These are phyloP conservation scores for Ammodytes dubius DNA, from an alignment of 2,113 vertebrate species.

Conservation along the genomic window DNA sequence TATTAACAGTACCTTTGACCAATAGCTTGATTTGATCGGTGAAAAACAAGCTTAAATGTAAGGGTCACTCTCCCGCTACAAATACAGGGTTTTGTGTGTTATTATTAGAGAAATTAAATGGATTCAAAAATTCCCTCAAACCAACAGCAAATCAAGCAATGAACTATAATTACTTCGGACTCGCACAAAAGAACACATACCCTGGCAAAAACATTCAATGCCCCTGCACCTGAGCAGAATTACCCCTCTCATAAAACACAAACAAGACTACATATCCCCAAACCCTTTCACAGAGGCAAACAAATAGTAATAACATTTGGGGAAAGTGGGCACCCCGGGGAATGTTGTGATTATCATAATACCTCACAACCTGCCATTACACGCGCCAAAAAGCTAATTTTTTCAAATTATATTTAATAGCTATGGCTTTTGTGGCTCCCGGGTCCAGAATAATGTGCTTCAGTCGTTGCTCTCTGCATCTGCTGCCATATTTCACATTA, in stretches of 20 bases:
- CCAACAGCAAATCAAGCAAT: conserved; percentile 38
- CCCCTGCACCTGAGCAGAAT: conserved; percentile 56
- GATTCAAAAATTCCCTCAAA: conserved; percentile 39
- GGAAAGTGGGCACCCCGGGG: conserved; percentile 60
- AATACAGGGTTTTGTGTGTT: neutral
- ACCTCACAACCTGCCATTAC: conserved; percentile 71
- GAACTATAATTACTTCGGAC: conserved; percentile 61
- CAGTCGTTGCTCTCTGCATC: conserved; percentile 70
- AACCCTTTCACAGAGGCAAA: conserved; percentile 57
- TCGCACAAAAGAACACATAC: conserved; percentile 39
- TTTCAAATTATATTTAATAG: conserved; percentile 80
- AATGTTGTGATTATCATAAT: conserved; percentile 76
- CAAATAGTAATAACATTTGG: conserved; percentile 69
- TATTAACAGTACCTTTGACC: neutral
- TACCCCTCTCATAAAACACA: conserved; percentile 53
- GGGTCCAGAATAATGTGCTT: conserved; percentile 73
- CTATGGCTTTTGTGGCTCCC: conserved; percentile 60
- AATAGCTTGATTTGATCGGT: neutral
- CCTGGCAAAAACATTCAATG: conserved; percentile 47
- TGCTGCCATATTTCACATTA: conserved; percentile 79
- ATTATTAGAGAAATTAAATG: conserved; percentile 4
- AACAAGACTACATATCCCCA: conserved; percentile 54
- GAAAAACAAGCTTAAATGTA: neutral
- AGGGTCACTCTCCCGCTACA: neutral
- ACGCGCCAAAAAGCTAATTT: conserved; percentile 70